Evolutionary conservation across 1,140 invertebrate genomes (phyloP).

Genomic region (Dreissena polymorpha): DNA sequence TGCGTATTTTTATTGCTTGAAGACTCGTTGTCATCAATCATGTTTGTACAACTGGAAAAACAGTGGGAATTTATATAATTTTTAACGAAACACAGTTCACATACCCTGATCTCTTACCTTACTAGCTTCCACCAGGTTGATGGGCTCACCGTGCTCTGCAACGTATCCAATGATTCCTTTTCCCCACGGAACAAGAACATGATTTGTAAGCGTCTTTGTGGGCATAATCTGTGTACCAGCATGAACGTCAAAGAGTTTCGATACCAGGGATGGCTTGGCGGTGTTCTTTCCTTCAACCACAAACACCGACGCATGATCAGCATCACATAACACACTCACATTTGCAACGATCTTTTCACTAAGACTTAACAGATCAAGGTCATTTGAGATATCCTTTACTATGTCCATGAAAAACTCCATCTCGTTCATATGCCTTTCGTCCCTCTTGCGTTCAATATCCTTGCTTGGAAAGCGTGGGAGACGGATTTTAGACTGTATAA

Average conservation of each 20-base stretch:
- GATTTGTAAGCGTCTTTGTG: constrained; percentile 77
- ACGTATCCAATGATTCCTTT: constrained; percentile 95
- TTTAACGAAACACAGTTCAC: no score
- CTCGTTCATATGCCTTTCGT: constrained; percentile 87
- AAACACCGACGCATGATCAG: constrained; percentile 95
- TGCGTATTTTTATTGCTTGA: no score
- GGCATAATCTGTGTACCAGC: constrained; percentile 87
- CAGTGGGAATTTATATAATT: no score
- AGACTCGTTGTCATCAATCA: no score
- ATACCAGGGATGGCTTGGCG: constrained; percentile 86
- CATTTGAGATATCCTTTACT: constrained; percentile 98
- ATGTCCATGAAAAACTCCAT: constrained; percentile 97
- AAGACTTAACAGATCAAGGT: constrained; percentile 93
- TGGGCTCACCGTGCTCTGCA: constrained; percentile 92
- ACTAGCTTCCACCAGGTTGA: constrained; percentile 97
- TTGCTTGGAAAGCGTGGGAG: constrained; percentile 73
- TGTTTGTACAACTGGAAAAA: no score
- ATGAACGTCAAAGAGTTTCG: constrained; percentile 95
- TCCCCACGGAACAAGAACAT: constrained; percentile 83
- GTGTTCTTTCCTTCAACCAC: constrained; percentile 86
- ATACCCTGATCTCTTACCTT: constrained; percentile 86
- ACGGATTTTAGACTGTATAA: constrained; percentile 72
- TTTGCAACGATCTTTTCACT: constrained; percentile 99
- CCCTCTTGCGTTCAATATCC: constrained; percentile 71
- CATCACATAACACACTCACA: constrained; percentile 93